Base-by-base conservation (phyloP, 2,888 invertebrate genomes). In the Lepidonotus clava region DNA sequence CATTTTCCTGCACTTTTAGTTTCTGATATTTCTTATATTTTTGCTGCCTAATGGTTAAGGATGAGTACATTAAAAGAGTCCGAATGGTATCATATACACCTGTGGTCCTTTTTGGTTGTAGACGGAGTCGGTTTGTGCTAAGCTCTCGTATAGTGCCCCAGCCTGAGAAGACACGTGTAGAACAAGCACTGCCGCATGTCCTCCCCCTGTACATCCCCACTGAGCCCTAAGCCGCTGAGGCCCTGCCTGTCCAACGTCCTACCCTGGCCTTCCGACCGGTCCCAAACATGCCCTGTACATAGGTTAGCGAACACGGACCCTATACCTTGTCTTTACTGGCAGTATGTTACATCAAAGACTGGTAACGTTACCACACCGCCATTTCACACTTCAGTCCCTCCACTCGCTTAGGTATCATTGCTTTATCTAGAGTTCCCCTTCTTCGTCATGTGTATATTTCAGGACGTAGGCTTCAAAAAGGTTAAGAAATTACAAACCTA, bases 21-120 rank as follows among this genome's bases (percentile, higher is more conserved):
- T 51, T 41, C 24, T 80, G 8, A 32, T 80, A 41, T 41, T 46
- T 41, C 46, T 46, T 28, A 34, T 6, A 80, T 28, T 11, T n/a
- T 80, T 80, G 80, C 80, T 80, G 80, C 80, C 80, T 80, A 41
- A 80, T 46, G 28, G 1, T 34, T 71, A 34, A 34, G 14, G 80
- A 41, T 80, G 41, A 32, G 28, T 46, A 32, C 40, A 24, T 6
- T 32, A 8, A n/a, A 6, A 24, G 28, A 14, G 40, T 40, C 80
- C 80, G 46, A 80, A 80, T 32, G 5, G 1, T 6, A n/a, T 14
- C 8, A 21, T 28, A 66, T 24, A 28, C 6, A 66, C n/a, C 6
- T 66, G n/a, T 66, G 41, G 24, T 80, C 80, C 41, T 80, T 80
- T 80, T 80, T 80, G 80, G 46, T 46, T 24, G 24, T 46, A 41